phyloP scores from a whole-genome alignment of 2,888 invertebrate genomes.

The Cephus spinipes region DNA sequence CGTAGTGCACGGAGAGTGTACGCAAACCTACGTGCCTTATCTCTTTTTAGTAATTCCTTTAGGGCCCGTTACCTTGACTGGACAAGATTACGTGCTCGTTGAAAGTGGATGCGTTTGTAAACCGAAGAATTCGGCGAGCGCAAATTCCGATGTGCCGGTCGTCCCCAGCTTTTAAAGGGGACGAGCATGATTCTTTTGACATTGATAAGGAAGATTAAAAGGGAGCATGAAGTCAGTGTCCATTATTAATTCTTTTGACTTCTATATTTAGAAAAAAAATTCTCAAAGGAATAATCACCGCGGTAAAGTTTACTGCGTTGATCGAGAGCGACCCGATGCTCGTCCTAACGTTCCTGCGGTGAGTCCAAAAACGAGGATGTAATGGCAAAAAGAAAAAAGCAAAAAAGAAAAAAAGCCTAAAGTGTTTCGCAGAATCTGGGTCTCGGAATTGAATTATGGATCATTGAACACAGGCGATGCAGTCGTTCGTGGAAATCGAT shows the following conservation, averaged over 20 bases:
- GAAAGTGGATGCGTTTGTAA: constrained; percentile 94
- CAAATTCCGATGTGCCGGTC: constrained; percentile 46
- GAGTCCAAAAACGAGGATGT: too few relatives aligned
- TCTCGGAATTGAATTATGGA: constrained; percentile 58
- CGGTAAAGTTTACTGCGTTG: too few relatives aligned
- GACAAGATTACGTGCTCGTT: constrained; percentile 94
- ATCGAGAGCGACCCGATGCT: too few relatives aligned
- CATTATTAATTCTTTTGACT: too few relatives aligned
- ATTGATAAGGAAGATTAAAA: background rate
- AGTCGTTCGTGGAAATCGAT: too few relatives aligned
- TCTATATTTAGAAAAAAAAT: too few relatives aligned
- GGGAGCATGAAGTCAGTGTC: too few relatives aligned
- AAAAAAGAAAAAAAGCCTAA: constrained; percentile 38
- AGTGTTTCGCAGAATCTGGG: constrained; percentile 54
- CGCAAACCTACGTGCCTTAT: constrained; percentile 92
- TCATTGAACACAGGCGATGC: constrained; percentile 43
- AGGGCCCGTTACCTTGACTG: constrained; percentile 90
- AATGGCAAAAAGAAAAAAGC: constrained; percentile 28
- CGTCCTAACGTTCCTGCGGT: too few relatives aligned
- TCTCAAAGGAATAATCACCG: too few relatives aligned
- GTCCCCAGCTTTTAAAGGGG: constrained; percentile 55
- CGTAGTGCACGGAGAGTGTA: constrained; percentile 88
- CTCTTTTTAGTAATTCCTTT: constrained; percentile 90
- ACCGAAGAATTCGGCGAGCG: constrained; percentile 69
- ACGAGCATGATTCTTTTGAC: background rate